Evolutionary conservation across 2,888 invertebrate species (phyloP).

Genomic region (Troides aeacus): DNA sequence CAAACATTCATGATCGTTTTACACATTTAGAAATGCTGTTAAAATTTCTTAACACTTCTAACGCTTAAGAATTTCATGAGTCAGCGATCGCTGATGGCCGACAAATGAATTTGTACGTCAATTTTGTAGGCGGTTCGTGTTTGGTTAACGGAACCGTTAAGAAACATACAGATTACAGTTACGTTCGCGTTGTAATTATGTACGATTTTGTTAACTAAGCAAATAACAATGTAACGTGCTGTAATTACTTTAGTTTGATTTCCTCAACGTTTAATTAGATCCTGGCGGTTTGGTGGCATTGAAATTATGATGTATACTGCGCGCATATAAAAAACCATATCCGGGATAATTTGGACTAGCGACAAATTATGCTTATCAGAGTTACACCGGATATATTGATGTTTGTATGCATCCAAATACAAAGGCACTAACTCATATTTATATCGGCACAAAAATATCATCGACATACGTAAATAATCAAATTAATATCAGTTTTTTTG

Average conservation of each 20-base stretch:
- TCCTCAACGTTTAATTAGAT: slow-evolving; percentile 6
- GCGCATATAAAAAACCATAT: background rate
- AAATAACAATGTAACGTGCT: slow-evolving; percentile 21
- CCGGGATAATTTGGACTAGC: background rate
- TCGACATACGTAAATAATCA: no score
- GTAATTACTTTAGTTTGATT: slow-evolving; percentile 7
- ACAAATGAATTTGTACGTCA: background rate
- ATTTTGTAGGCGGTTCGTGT: slow-evolving; percentile 6
- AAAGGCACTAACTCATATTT: no score
- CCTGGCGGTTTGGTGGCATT: background rate
- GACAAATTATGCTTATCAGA: background rate
- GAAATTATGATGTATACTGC: background rate
- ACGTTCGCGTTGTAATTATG: slow-evolving; percentile 19
- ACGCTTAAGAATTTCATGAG: background rate
- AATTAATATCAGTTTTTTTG: no score
- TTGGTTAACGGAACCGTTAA: slow-evolving; percentile 4
- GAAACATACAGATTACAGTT: slow-evolving; percentile 17
- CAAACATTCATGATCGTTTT: background rate
- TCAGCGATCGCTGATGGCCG: background rate
- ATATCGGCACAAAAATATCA: no score
- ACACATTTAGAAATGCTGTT: background rate
- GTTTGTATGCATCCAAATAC: no score
- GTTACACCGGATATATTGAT: no score
- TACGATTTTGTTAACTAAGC: slow-evolving; percentile 21
- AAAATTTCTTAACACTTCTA: background rate